Base-by-base conservation (phyloP, 2,113 vertebrate genomes). In the Pseudorhombus dupliciocellatus region DNA sequence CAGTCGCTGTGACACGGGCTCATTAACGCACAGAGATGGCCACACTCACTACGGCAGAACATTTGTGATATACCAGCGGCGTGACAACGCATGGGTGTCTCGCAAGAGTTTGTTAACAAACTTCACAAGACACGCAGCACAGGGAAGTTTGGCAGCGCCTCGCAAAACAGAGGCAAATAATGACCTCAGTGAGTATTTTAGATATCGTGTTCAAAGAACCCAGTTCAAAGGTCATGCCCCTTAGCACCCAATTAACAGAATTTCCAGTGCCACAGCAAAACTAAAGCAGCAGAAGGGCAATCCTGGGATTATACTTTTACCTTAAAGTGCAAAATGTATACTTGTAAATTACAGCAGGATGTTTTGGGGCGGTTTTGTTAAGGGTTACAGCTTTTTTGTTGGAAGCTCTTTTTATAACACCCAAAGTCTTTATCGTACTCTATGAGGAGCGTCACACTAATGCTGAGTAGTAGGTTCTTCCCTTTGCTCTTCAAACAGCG, bases 181-280 rank as follows among this genome's bases (percentile, higher is more conserved):
- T 40, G 37, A 31, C 21, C 28, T 51, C 15, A 10, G 8, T 37
- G 30, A 52, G 50, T 55, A 53, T 40, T 53, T 16, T 14, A 18
- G 26, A 46, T 50, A 7, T 4, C 52, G 26, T 4, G 53, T 64
- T 74, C 25, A 60, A 62, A 22, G 55, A 68, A 37, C 63, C 26
- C 22, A 52, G 20, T 50, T 68, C 12, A 53, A 8, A 11, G 20
- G 31, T 55, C 7, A 6, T 0, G 1, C 21, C 44, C 34, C 24
- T 51, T 24, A 66, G 37, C 18, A 55, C 11, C 53, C 1, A 77
- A 74, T 71, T 73, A 79, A 50, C 16, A 8, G 25, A 64, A 48
- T 67, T 70, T 64, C 21, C 11, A 54, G 46, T 48, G 46, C 30
- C 44, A 72, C 15, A 42, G 18, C 44, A 46, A 20, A 18, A 44